Conservation (phyloP, 2,888 invertebrate genomes). For the Neoscelio sp. region DNA sequence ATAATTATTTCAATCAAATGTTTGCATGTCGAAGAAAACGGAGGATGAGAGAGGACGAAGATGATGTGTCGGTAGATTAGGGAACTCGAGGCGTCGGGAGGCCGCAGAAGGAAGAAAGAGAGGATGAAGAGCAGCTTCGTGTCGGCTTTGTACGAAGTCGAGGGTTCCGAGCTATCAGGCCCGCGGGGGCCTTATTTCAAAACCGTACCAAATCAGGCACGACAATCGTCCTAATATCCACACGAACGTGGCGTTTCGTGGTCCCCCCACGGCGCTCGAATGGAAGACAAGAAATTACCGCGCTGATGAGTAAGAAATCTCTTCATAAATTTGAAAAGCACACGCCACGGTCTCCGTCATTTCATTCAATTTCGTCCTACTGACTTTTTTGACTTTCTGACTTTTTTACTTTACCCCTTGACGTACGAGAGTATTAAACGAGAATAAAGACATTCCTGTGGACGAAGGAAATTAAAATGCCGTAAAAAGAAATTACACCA, state of each 20-base stretch:
- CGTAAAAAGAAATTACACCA: not conserved
- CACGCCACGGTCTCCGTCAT: constrained; percentile 30
- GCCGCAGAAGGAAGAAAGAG: constrained; percentile 49
- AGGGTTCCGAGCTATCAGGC: constrained; percentile 75
- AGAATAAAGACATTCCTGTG: not conserved
- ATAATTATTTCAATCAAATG: constrained; percentile 59
- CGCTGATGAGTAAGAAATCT: constrained; percentile 30
- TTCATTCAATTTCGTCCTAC: constrained; percentile 47
- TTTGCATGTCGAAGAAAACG: constrained; percentile 58
- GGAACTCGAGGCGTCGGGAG: constrained; percentile 72
- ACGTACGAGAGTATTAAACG: not conserved
- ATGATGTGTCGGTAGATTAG: constrained; percentile 72
- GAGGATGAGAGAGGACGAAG: constrained; percentile 29
- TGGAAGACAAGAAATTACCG: constrained; percentile 31
- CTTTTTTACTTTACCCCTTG: not conserved
- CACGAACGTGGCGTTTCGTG: constrained; percentile 29
- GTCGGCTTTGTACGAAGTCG: constrained; percentile 75
- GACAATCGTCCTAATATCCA: constrained; percentile 79
- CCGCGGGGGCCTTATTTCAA: constrained; percentile 78
- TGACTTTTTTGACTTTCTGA: not conserved
- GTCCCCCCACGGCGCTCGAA: constrained; percentile 64
- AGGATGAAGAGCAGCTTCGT: constrained; percentile 44
- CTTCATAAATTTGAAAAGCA: constrained; percentile 49
- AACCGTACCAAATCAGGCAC: constrained; percentile 80
- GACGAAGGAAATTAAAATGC: not conserved